A percentile compares a stretch with the other conserved stretches of the same genome.
phyloP scores from a whole-genome alignment of 1,140 invertebrate genomes.

The Dendrolimus punctatus region DNA sequence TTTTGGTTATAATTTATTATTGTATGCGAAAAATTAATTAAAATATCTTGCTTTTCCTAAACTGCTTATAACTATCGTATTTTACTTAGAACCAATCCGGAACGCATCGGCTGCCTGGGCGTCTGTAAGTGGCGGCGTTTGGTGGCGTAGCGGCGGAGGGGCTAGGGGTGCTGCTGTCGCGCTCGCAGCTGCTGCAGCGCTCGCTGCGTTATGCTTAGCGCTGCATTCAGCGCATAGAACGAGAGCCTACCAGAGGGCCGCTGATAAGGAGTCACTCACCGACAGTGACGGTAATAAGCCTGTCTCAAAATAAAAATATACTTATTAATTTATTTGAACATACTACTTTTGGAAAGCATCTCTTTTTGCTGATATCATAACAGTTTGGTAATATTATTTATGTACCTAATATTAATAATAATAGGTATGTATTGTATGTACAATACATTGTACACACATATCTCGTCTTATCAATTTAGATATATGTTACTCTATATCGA shows the following conservation, averaged over 20 bases:
- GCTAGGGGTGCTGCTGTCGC: conserved; percentile 43
- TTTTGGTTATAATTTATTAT: too few relatives aligned
- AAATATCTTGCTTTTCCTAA: too few relatives aligned
- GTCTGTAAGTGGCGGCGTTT: conserved; percentile 26
- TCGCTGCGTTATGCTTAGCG: conserved; percentile 43
- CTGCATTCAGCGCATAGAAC: conserved; percentile 52
- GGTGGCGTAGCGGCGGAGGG: conserved; percentile 44
- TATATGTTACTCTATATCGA: too few relatives aligned
- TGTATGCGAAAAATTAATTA: too few relatives aligned
- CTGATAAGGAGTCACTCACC: conserved; percentile 56
- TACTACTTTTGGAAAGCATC: too few relatives aligned
- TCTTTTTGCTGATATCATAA: background rate
- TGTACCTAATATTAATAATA: background rate
- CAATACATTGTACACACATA: too few relatives aligned
- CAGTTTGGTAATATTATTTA: conserved; percentile 3
- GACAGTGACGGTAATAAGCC: conserved; percentile 46
- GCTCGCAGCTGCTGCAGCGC: conserved; percentile 28
- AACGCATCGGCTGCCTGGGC: conserved; percentile 55
- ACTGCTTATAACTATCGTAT: background rate
- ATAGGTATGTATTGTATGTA: too few relatives aligned
- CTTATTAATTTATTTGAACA: too few relatives aligned
- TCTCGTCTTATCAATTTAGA: too few relatives aligned
- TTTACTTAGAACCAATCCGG: conserved; percentile 38
- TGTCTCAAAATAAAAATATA: too few relatives aligned
- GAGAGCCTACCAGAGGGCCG: conserved; percentile 48